Base-by-base conservation (phyloP, 2,888 invertebrate species). In the Ephialtes manifestator region DNA sequence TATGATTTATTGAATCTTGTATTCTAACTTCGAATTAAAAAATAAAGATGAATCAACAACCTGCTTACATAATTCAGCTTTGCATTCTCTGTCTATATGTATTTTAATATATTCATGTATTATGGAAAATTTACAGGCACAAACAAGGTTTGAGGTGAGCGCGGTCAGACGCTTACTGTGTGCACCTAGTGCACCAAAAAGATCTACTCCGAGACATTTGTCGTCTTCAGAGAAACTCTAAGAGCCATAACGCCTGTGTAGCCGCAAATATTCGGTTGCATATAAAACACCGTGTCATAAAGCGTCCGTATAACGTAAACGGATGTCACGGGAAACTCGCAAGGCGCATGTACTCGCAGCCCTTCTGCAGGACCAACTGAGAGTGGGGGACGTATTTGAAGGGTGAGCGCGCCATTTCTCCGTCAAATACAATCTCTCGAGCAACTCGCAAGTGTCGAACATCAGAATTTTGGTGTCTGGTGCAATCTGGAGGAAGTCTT, bases 331-430 rank as follows among this genome's bases (percentile, higher is more conserved):
- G 28, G 15, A 31, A 48, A 58, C 0, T 48, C 70, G 31, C 77
- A 76, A 43, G 74, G 88, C 91, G 92, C 90, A 89, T 90, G 90
- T 89, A 51, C 87, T 88, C 87, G 86, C 83, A 85, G 82, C 85
- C 77, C 48, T 84, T 70, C 67, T 75, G 53, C 55, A 28, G 18
- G 31, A 55, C 13, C 11, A 51, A 18, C 39, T 58, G 75, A 84
- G 65, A 39, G 89, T 88, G 90, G 90, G 91, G 90, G 87, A 88
- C 84, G 89, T 92, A 92, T 91, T 92, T 92, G 89, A 92, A 91
- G 91, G 89, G 88, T 81, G 75, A 87, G 68, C 90, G 88, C 90
- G 89, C 89, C 68, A 85, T 90, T 90, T 90, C 84, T 71, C 87
- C 88, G 83, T 89, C 91, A 91, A 89, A 91, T 86, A 88, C 84